Evolutionary conservation across 92 coral and sea anemone species (phyloP), one percentile per base, ranked within the genome.

Genomic region (Phymanthus crucifer): DNA sequence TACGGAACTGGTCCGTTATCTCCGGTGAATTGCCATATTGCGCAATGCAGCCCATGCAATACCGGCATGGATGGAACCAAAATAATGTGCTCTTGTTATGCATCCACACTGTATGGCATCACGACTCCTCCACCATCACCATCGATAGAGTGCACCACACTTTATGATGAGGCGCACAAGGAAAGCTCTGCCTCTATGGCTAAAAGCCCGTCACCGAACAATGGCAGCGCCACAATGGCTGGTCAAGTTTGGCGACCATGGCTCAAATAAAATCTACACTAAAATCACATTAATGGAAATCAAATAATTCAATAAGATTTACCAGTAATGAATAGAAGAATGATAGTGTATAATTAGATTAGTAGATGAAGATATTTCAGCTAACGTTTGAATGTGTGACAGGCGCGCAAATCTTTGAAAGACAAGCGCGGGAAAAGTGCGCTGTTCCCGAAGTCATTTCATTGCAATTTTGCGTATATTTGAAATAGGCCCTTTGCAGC

Each of bases 241-340:
- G 68, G 68, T 26, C 68, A 61, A 34, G 68, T 61, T 12, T 61
- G 68, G 68, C 27, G 68, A 61, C 68, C 68, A 61, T 61, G 68
- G 68, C 68, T 24, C 5, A 61, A 61, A 4, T 61, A 61, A 61
- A 61, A 27, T n/a, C 36, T 24, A 5, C 64, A 61, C 32, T 27
- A 61, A 61, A 11, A 19, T 6, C 1, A 61, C 8, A n/a, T 24
- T 2, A 24, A 61, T 61, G 5, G 68, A 10, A 58, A 58, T 58
- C 7, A 61, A 24, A 0, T 13, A 61, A n/a, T 61, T 12, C 26
- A 29, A 61, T 61, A 61, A 61, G n/a, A n/a, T n/a, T n/a, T n/a
- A 54, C 29, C 1, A 27, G 68, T 61, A 61, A 61, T 2, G 16
- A 34, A 24, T 29, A 61, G 29, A 61, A 26, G 9, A 29, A 27